A percentile compares a stretch with the other conserved stretches of the same genome.
phyloP scores from a whole-genome alignment of 2,888 invertebrate species.

The Eupithecia tripunctaria region DNA sequence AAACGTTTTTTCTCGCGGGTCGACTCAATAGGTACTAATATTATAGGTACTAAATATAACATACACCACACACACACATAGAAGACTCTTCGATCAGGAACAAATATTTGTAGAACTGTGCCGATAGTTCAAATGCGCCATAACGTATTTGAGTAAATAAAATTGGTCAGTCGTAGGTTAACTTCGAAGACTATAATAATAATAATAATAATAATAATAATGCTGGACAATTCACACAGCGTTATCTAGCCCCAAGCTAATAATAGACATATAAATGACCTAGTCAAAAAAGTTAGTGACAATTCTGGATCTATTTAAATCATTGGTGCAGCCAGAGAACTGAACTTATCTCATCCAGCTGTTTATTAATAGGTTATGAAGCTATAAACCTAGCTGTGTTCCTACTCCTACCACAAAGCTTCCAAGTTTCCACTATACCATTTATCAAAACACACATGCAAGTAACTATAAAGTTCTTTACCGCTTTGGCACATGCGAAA shows the following conservation, averaged over 20 bases:
- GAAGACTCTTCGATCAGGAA: background rate
- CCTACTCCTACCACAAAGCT: slow-evolving; percentile 18
- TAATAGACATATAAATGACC: background rate
- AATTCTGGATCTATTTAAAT: background rate
- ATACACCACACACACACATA: too few relatives aligned
- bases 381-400: slow-evolving; percentile 22
- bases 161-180: background rate
- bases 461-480: slow-evolving; percentile 39
- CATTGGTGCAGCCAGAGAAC: background rate
- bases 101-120: background rate
- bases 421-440: slow-evolving; percentile 20
- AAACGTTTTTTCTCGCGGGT: background rate
- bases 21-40: background rate
- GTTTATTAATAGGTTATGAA: background rate
- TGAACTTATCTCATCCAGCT: background rate
- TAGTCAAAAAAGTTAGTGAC: background rate
- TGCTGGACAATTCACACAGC: too few relatives aligned
- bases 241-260: too few relatives aligned
- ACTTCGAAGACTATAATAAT: too few relatives aligned
- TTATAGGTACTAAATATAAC: background rate
- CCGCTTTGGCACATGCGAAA: slow-evolving; percentile 41
- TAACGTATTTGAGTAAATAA: background rate
- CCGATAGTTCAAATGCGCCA: background rate
- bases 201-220: too few relatives aligned
- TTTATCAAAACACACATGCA: slow-evolving; percentile 33